Conservation (phyloP, 2,888 invertebrate genomes). For the Drosophila koepferae region DNA sequence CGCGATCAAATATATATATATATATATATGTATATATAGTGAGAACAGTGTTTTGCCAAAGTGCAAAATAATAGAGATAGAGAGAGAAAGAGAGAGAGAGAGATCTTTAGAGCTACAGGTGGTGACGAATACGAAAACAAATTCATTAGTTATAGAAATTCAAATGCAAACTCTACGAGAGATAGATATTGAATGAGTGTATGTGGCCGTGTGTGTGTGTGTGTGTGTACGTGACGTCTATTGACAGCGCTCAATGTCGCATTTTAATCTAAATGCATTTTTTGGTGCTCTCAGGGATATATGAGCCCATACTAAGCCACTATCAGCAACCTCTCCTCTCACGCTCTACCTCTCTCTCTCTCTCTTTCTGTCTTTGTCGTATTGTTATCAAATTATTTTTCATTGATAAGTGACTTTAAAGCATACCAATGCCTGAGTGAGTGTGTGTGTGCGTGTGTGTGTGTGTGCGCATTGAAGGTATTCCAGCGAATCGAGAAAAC, state of each 20-base stretch:
- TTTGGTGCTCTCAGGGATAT: constrained; percentile 43
- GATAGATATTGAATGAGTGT: constrained; percentile 8
- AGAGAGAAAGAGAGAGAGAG: constrained; percentile 2
- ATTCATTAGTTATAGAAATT: constrained; percentile 48
- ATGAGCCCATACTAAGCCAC: constrained; percentile 5
- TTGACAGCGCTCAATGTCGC: constrained; percentile 47
- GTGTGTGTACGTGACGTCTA: constrained; percentile 26
- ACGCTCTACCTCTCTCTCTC: background rate
- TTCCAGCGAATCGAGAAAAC: constrained; percentile 49
- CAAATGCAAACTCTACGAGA: constrained; percentile 35
- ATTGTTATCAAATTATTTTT: constrained; percentile 65
- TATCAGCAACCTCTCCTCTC: constrained; percentile 44
- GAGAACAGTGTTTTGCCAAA: constrained; percentile 7
- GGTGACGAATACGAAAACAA: constrained; percentile 52
- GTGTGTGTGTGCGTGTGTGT: background rate
- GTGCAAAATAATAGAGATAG: constrained; percentile 27
- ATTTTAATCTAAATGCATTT: constrained; percentile 41
- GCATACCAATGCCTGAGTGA: constrained; percentile 4
- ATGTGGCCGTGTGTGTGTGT: background rate
- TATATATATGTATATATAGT: constrained; percentile 5
- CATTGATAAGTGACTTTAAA: constrained; percentile 65
- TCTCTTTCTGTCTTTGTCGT: constrained; percentile 1
- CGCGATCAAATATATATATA: constrained; percentile 8
- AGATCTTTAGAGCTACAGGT: constrained; percentile 50
- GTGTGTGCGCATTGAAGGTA: constrained; percentile 18